phyloP scores from a whole-genome alignment of 2,888 invertebrate species.

The Apeira syringaria region DNA sequence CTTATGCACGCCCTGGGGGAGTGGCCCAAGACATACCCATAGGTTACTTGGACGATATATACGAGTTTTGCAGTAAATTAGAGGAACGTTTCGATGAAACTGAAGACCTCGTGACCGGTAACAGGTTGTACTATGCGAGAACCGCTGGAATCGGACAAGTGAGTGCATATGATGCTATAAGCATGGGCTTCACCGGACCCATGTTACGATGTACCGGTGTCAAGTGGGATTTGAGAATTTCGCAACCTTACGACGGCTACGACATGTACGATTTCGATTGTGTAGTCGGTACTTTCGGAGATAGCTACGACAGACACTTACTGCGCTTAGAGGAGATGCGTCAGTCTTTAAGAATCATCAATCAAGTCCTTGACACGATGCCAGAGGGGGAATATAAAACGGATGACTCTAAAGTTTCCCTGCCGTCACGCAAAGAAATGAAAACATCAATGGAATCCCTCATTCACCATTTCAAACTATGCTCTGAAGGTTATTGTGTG shows the following conservation, averaged over 20 bases:
- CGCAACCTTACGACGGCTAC: constrained; percentile 93
- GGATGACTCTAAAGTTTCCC: constrained; percentile 91
- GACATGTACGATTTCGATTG: constrained; percentile 93
- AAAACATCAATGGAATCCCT: constrained; percentile 94
- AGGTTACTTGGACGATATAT: constrained; percentile 91
- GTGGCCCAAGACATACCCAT: constrained; percentile 83
- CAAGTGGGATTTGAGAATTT: constrained; percentile 94
- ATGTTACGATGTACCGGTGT: constrained; percentile 92
- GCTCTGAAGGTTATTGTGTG: constrained; percentile 91
- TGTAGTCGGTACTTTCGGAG: constrained; percentile 91
- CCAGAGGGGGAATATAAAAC: constrained; percentile 90
- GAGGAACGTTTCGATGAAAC: constrained; percentile 92
- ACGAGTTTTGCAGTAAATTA: constrained; percentile 87
- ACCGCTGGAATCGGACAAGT: constrained; percentile 89
- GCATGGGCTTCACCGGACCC: constrained; percentile 87
- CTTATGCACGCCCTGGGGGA: constrained; percentile 92
- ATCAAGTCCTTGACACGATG: constrained; percentile 93
- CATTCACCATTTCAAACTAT: constrained; percentile 95
- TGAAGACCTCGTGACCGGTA: constrained; percentile 90
- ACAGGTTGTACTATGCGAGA: constrained; percentile 86
- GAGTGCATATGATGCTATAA: constrained; percentile 89
- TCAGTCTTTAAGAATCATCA: constrained; percentile 89
- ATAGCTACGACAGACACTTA: constrained; percentile 92
- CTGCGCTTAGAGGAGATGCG: constrained; percentile 88
- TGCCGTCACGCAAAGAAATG: constrained; percentile 91